phyloP scores from a whole-genome alignment of 2,797 vertebrate species.

The Sternarchorhynchus goeldii region DNA sequence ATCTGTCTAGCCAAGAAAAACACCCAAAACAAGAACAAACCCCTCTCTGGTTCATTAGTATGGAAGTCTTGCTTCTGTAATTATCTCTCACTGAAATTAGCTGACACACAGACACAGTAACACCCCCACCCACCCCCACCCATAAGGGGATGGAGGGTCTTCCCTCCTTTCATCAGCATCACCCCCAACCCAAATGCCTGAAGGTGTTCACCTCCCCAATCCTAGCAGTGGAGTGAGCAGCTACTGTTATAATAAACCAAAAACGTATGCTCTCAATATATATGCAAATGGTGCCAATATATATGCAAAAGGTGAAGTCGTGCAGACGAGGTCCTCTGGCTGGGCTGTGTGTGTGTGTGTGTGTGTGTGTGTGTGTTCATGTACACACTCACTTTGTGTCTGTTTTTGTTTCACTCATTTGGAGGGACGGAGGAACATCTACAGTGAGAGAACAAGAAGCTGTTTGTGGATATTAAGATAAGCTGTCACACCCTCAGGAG shows the following conservation, averaged over 20 bases:
- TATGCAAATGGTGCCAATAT: conserved; percentile 82
- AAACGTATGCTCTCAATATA: conserved; percentile 91
- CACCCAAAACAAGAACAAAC: conserved; percentile 25
- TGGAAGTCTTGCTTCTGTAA: conserved; percentile 72
- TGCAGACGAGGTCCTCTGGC: conserved; percentile 66
- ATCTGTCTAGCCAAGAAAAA: conserved; percentile 19
- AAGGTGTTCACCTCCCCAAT: conserved; percentile 21
- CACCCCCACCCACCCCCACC: conserved; percentile 75
- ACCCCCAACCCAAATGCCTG: conserved; percentile 56
- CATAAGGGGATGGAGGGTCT: conserved; percentile 78
- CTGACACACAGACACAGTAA: conserved; percentile 73
- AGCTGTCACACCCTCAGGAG: conserved; percentile 77
- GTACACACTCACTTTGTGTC: conserved; percentile 30
- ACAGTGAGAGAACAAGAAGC: conserved; percentile 81
- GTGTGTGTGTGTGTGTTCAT: conserved; percentile 19
- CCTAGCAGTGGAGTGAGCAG: conserved; percentile 59
- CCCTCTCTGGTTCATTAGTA: conserved; percentile 44
- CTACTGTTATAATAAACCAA: conserved; percentile 81
- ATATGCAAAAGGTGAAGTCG: conserved; percentile 78
- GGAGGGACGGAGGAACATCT: conserved; percentile 78
- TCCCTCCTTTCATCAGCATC: conserved; percentile 62
- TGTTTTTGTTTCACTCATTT: conserved; percentile 75
- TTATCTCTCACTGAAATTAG: conserved; percentile 76
- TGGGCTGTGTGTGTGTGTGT: conserved; percentile 63
- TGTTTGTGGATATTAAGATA: conserved; percentile 81